A percentile compares a stretch with the other conserved stretches of the same genome.
phyloP scores from a whole-genome alignment of 2,888 invertebrate species.

The Panopea generosa region DNA sequence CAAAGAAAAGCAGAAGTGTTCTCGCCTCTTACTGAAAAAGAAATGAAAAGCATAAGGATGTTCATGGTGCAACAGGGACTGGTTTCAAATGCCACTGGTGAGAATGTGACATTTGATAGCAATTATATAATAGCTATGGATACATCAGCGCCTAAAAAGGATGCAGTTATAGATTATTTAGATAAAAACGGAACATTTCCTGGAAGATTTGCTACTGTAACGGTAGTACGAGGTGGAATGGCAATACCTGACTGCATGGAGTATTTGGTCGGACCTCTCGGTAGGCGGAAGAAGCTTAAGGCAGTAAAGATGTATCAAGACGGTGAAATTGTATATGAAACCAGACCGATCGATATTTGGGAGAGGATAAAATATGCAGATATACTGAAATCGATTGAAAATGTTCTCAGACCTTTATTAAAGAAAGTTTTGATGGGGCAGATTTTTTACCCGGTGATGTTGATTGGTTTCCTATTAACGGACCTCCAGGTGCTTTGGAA shows the following conservation, averaged over 20 bases:
- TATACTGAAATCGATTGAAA: conserved; percentile 9
- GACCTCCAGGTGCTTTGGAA: conserved; percentile 5
- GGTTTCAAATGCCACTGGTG: background rate
- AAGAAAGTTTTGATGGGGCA: conserved; percentile 51
- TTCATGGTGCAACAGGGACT: conserved; percentile 4
- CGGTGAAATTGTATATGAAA: conserved; percentile 26
- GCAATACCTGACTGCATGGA: conserved; percentile 37
- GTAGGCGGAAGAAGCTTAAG: background rate
- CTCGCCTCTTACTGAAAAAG: conserved; percentile 4
- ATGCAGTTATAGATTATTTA: background rate
- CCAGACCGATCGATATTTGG: conserved; percentile 15
- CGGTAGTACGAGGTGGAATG: conserved; percentile 32
- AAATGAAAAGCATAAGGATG: background rate
- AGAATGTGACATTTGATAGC: background rate
- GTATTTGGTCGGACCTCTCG: conserved; percentile 47
- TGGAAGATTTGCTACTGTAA: conserved; percentile 14
- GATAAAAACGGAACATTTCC: conserved; percentile 5
- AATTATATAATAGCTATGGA: conserved; percentile 14
- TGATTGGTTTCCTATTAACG: conserved; percentile 6
- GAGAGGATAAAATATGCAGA: conserved; percentile 15
- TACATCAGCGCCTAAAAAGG: background rate
- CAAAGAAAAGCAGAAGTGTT: conserved; percentile 10
- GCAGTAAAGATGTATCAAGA: background rate
- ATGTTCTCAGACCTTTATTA: conserved; percentile 22
- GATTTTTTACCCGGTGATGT: conserved; percentile 12